Conservation (phyloP, 2,888 invertebrate genomes). For the Temnothorax rugatulus region DNA sequence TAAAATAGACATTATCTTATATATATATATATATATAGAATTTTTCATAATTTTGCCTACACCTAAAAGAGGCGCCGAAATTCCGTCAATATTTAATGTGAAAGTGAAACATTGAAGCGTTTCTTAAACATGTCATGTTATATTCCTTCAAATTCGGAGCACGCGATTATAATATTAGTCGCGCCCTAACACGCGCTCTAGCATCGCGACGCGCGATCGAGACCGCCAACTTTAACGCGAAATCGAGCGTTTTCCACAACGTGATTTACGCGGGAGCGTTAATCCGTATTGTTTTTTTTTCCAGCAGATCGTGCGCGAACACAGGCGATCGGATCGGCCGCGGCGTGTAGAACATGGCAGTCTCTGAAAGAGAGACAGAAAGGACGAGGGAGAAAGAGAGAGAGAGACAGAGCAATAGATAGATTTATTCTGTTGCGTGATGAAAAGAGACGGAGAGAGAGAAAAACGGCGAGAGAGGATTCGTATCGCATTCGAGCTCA, state of each 20-base stretch:
- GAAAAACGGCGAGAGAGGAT: conserved; percentile 25
- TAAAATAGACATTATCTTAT: not conserved
- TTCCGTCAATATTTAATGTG: not conserved
- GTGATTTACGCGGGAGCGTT: conserved; percentile 67
- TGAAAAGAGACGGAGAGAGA: not conserved
- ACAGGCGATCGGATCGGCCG: conserved; percentile 25
- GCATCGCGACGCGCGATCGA: conserved; percentile 23
- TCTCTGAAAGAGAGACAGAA: conserved; percentile 8
- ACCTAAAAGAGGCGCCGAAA: not conserved
- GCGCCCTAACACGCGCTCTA: not conserved
- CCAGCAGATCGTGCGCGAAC: conserved; percentile 70
- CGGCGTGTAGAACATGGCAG: conserved; percentile 28
- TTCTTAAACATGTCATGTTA: not conserved
- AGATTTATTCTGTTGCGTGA: conserved; percentile 41
- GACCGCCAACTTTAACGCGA: conserved; percentile 63
- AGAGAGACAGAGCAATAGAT: not conserved
- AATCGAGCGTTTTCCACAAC: conserved; percentile 59
- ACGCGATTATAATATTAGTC: not conserved
- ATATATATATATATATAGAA: too few species aligned
- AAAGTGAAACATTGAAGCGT: not conserved
- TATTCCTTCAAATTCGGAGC: not conserved
- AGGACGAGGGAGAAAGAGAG: not conserved
- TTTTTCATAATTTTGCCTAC: not conserved
- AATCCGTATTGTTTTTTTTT: conserved; percentile 73
- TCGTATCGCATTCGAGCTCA: conserved; percentile 46